Base-by-base conservation (phyloP, 2,113 vertebrate genomes). In the Hemiprocne comata region DNA sequence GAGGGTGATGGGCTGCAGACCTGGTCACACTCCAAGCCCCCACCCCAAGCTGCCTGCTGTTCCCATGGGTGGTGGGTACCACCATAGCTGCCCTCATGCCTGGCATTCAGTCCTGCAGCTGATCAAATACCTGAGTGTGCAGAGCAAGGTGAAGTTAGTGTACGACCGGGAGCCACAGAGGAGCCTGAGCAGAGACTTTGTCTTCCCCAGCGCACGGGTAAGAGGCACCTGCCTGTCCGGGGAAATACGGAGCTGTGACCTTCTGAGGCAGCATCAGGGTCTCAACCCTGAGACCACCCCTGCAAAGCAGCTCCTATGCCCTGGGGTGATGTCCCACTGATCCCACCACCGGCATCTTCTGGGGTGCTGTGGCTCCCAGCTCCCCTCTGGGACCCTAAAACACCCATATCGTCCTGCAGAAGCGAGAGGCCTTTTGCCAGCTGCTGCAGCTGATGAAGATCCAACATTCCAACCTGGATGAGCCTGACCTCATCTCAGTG, bases 401-500 rank as follows among this genome's bases (percentile, higher is more conserved):
- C 44, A 38, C 33, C 9, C 2, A 0, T 48, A 1, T 38, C 6
- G 13, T 40, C 40, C 40, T 42, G 40, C 40, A 99, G 99, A 99
- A 99, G 83, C 98, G 99, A 40, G 99, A 99, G 80, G 99, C 99
- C 1, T 99, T 99, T 95, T 99, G 99, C 96, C 99, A 99, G 96
- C 98, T 99, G 46, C 97, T 99, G 87, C 99, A 99, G 95, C 98
- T 99, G 92, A 99, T 99, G 99, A 99, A 99, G 98, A 99, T 99
- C 96, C 99, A 99, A 86, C 99, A 99, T 97, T 99, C 99, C 78
- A 98, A 99, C 92, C 99, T 99, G 96, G 99, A 99, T 0, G 99
- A 99, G 96, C 99, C 99, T 0, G 99, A 99, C 97, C 99, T 99
- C 99, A 99, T 99, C 93, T 99, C 99, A 20, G 85, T 99, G 96